These are phyloP conservation scores for Melieria picta DNA, from an alignment of 2,888 invertebrate species.

Conservation along the genomic window DNA sequence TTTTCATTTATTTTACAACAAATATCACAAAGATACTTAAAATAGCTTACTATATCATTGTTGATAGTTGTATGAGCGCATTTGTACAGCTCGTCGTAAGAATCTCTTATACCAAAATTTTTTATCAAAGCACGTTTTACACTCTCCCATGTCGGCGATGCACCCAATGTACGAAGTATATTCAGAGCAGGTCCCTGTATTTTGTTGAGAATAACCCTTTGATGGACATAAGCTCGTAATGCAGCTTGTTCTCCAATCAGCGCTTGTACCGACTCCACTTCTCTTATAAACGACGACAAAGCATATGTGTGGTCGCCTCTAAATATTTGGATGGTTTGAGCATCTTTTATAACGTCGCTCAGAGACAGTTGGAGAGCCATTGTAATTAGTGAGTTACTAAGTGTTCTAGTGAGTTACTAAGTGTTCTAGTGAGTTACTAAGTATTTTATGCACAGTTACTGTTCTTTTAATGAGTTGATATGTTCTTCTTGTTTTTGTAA, in stretches of 20 bases:
- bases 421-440: too few relatives aligned
- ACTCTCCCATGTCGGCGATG: conserved; percentile 34
- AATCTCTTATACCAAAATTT: conserved; percentile 38
- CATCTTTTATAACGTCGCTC: conserved; percentile 27
- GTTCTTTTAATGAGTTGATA: too few relatives aligned
- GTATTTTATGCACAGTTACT: too few relatives aligned
- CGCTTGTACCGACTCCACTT: conserved; percentile 23
- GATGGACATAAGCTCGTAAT: conserved; percentile 35
- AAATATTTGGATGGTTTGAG: conserved; percentile 29
- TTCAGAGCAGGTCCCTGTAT: conserved; percentile 42
- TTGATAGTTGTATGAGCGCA: conserved; percentile 29
- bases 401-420: neutral
- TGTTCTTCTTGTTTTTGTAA: too few relatives aligned
- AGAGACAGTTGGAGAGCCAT: neutral
- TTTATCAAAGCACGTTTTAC: conserved; percentile 28
- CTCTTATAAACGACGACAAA: conserved; percentile 27
- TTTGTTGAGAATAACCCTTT: conserved; percentile 42
- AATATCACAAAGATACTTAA: conserved; percentile 36
- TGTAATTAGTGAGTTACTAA: neutral
- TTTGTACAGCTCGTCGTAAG: conserved; percentile 36
- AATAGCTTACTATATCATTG: conserved; percentile 37
- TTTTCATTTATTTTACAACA: conserved; percentile 41
- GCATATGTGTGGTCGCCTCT: conserved; percentile 22
- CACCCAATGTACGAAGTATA: conserved; percentile 35
- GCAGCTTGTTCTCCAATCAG: conserved; percentile 1